Conservation (phyloP, 2,888 invertebrate species). For the Agrochola lota region DNA sequence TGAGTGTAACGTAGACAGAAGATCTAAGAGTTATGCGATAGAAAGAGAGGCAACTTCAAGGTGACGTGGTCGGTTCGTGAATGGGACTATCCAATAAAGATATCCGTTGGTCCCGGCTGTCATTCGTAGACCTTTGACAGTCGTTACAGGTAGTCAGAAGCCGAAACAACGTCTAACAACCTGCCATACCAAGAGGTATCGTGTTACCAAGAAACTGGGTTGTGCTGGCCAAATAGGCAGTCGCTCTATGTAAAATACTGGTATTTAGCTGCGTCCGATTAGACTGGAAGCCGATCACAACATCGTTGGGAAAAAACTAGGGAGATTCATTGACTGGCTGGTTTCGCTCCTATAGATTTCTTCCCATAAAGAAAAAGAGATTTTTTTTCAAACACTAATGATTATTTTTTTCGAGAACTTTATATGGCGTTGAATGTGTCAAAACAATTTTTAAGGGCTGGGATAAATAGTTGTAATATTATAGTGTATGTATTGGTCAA, state of each 20-base stretch:
- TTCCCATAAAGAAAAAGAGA: neutral
- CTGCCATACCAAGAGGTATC: neutral
- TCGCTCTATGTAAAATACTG: neutral
- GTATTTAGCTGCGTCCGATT: neutral
- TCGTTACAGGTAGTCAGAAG: neutral
- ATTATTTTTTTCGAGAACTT: neutral
- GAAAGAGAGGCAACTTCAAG: too few relatives aligned
- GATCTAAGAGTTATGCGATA: too few relatives aligned
- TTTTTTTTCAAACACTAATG: neutral
- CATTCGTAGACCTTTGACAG: neutral
- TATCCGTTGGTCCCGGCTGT: neutral
- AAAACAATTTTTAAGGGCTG: slow-evolving; percentile 46
- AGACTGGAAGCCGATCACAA: neutral
- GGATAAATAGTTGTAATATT: slow-evolving; percentile 53
- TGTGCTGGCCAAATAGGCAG: neutral
- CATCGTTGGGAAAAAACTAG: neutral
- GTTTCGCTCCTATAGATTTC: neutral
- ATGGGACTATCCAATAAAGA: neutral
- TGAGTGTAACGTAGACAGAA: too few relatives aligned
- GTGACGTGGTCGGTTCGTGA: neutral
- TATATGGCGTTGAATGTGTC: slow-evolving; percentile 35
- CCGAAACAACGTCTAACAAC: too few relatives aligned
- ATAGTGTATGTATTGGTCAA: neutral
- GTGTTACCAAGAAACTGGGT: neutral
- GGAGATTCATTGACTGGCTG: neutral